Conservation (phyloP, 2,797 vertebrate species). For the Remorina albescens region DNA sequence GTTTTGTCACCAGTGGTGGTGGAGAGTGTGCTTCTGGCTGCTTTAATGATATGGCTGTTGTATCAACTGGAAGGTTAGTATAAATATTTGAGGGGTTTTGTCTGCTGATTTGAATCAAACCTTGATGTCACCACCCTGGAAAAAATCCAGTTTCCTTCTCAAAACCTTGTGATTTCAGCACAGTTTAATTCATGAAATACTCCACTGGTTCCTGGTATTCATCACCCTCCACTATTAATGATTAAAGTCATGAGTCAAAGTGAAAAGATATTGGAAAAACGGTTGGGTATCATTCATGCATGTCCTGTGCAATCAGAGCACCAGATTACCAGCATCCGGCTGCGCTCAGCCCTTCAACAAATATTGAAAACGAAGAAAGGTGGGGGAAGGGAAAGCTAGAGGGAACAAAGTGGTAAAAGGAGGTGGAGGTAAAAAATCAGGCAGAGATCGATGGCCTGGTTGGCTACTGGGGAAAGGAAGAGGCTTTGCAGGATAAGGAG, state of each 20-base stretch:
- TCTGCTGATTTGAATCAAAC: background rate
- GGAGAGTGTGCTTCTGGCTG: background rate
- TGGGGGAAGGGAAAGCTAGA: background rate
- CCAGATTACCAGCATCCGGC: slow-evolving; percentile 73
- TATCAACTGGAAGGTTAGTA: background rate
- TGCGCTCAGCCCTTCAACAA: slow-evolving; percentile 56
- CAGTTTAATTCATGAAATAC: slow-evolving; percentile 55
- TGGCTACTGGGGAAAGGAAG: slow-evolving; percentile 27
- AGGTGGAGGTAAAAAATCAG: slow-evolving; percentile 33
- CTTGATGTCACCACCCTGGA: background rate
- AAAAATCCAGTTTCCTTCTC: slow-evolving; percentile 29
- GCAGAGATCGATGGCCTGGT: slow-evolving; percentile 50
- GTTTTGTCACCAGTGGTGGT: background rate
- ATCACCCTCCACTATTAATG: slow-evolving; percentile 74
- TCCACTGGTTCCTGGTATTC: slow-evolving; percentile 66
- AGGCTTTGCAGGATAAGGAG: slow-evolving; percentile 22
- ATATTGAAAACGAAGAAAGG: slow-evolving; percentile 52
- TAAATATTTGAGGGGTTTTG: background rate
- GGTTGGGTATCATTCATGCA: slow-evolving; percentile 69
- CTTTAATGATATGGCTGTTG: background rate
- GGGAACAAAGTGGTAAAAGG: background rate
- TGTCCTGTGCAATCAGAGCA: slow-evolving; percentile 70
- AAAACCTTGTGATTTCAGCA: slow-evolving; percentile 22
- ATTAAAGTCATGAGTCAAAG: slow-evolving; percentile 73
- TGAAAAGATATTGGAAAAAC: slow-evolving; percentile 65